Base-by-base conservation (phyloP, 2,888 invertebrate species). In the Caenorhabditis wallacei region DNA sequence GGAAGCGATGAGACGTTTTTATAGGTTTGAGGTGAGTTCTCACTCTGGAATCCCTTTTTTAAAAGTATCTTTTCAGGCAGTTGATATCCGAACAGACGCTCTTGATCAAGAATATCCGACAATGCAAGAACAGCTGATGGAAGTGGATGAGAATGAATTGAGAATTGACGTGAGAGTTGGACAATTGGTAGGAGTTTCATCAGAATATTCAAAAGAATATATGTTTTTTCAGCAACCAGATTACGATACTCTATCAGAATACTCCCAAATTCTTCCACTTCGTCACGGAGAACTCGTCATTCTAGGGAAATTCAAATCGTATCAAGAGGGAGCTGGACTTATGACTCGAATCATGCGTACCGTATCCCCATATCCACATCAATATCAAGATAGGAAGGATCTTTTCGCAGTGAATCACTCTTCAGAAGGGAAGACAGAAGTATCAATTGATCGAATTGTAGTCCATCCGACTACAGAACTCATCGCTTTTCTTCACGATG, bases 101-200 rank as follows among this genome's bases (percentile, higher is more conserved):
- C 43, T 10, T 7, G 35, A 40, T 40, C 16, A 10, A 40, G 35
- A 8, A 5, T 61, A 20, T 1, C 61, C 13, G 37, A n/a, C 20
- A 26, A 35, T 10, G 5, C 24, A 7, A 26, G 64, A n/a, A 4
- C 68, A 75, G n/a, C 56, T 59, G 16, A 76, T 76, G 76, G 76
- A 76, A 66, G 75, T 66, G 0, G 81, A 81, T 46, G 66, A 66
- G 30, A 80, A 80, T 51, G 75, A 74, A 11, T 26, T 82, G 72
- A 82, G 72, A 51, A 51, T 82, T n/a, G 66, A 78, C 30, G 72
- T 74, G 30, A 43, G 59, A 2, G 26, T 56, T 13, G 72, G 37
- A 18, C 30, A 43, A 13, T 0, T 71, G 59, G 56, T 69, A 61
- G n/a, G 40, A 24, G 18, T 35, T 70, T 59, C n/a, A n/a, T n/a